Conservation (phyloP, 2,888 invertebrate species). For the Hoplodrina ambigua region DNA sequence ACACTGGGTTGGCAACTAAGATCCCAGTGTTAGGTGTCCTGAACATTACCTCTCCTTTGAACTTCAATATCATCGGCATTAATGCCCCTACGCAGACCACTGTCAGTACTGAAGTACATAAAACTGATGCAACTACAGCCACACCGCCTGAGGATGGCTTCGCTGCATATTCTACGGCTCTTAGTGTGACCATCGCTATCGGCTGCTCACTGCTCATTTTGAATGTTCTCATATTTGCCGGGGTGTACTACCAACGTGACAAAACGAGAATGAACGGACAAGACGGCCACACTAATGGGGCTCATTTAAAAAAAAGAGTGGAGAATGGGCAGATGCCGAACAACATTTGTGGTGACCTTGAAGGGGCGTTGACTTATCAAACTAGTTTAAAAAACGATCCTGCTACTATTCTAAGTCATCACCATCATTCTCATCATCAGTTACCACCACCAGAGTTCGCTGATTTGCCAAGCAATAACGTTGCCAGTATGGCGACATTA, state of each 20-base stretch:
- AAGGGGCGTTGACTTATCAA: slow-evolving; percentile 89
- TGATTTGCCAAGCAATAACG: slow-evolving; percentile 93
- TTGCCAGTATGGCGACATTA: slow-evolving; percentile 89
- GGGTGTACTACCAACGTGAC: slow-evolving; percentile 97
- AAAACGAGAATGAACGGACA: slow-evolving; percentile 93
- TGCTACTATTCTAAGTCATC: slow-evolving; percentile 93
- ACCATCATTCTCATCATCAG: slow-evolving; percentile 94
- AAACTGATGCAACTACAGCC: slow-evolving; percentile 86
- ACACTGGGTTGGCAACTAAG: slow-evolving; percentile 84
- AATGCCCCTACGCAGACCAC: slow-evolving; percentile 83
- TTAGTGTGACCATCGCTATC: slow-evolving; percentile 98
- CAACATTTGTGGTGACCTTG: slow-evolving; percentile 96
- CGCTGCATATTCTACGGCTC: slow-evolving; percentile 96
- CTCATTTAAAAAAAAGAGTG: slow-evolving; percentile 92
- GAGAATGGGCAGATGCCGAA: slow-evolving; percentile 97
- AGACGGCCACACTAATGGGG: slow-evolving; percentile 88
- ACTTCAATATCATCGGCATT: slow-evolving; percentile 82
- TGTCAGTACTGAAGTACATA: slow-evolving; percentile 76
- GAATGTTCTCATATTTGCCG: slow-evolving; percentile 98
- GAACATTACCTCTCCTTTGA: slow-evolving; percentile 85
- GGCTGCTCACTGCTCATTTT: slow-evolving; percentile 97
- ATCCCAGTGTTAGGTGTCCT: slow-evolving; percentile 80
- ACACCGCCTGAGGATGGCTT: slow-evolving; percentile 95
- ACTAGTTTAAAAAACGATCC: slow-evolving; percentile 92
- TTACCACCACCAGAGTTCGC: slow-evolving; percentile 96